Conservation (phyloP, 35 echinoderm and acorn worm species). For the Holothuria glaberrima region DNA sequence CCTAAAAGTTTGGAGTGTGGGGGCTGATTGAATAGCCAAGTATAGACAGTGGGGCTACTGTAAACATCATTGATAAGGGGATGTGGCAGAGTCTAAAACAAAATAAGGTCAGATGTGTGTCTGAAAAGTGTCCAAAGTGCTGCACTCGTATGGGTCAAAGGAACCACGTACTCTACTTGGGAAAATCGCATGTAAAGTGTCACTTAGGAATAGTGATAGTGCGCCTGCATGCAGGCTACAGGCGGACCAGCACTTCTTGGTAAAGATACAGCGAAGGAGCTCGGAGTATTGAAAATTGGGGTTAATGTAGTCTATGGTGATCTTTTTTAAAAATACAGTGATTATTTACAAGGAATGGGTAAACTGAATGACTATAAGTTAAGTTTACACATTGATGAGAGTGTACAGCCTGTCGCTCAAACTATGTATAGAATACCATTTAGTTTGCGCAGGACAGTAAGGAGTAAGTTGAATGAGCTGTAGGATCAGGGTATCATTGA, state of each 20-base stretch:
- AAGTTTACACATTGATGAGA: conserved; percentile 58
- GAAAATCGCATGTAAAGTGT: conserved; percentile 40
- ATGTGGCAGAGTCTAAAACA: too few species aligned
- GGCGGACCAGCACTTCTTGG: conserved; percentile 54
- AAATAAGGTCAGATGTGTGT: conserved; percentile 62
- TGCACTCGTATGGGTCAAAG: conserved; percentile 71
- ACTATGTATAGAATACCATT: conserved; percentile 61
- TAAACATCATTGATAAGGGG: too few species aligned
- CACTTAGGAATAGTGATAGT: conserved; percentile 18
- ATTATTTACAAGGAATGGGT: conserved; percentile 66
- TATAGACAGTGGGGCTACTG: too few species aligned
- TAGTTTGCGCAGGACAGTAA: conserved; percentile 51
- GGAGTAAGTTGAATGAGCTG: conserved; percentile 71
- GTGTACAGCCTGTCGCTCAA: conserved; percentile 71
- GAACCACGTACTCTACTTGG: conserved; percentile 66
- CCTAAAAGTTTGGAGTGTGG: too few species aligned
- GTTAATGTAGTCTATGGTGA: conserved; percentile 14
- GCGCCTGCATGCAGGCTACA: neutral
- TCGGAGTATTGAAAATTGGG: conserved; percentile 33
- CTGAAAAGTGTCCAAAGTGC: conserved; percentile 48
- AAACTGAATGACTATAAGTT: conserved; percentile 66
- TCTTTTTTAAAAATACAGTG: conserved; percentile 38
- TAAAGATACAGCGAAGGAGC: conserved; percentile 26
- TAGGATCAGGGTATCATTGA: conserved; percentile 20
- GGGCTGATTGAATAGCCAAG: too few species aligned